phyloP scores from a whole-genome alignment of 2,888 invertebrate genomes.

The Amblyteles armatorius region DNA sequence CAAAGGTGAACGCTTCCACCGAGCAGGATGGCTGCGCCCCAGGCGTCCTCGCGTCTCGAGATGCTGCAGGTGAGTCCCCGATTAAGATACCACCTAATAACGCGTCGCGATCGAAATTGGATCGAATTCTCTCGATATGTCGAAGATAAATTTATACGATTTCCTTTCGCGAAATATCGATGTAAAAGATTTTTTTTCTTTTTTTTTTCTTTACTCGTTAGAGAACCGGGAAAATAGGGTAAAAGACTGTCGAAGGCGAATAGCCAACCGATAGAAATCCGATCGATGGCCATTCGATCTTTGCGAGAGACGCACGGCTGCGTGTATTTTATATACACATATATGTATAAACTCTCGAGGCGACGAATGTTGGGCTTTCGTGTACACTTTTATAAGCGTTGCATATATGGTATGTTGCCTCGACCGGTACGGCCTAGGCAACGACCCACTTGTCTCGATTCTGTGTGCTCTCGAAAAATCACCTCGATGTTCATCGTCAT shows the following conservation, averaged over 20 bases:
- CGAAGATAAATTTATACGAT: slow-evolving; percentile 11
- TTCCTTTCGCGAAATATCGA: slow-evolving; percentile 22
- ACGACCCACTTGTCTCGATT: slow-evolving; percentile 75
- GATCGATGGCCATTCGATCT: slow-evolving; percentile 25
- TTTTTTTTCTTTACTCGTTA: neutral
- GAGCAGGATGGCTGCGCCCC: slow-evolving; percentile 79
- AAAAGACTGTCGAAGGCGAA: slow-evolving; percentile 15
- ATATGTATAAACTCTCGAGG: slow-evolving; percentile 18
- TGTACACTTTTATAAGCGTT: slow-evolving; percentile 33
- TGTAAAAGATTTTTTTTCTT: neutral
- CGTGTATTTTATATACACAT: neutral
- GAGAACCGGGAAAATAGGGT: neutral
- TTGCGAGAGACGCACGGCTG: slow-evolving; percentile 20
- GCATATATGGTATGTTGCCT: slow-evolving; percentile 78
- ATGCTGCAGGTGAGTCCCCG: slow-evolving; percentile 79
- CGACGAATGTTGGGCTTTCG: slow-evolving; percentile 40
- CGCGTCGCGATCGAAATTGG: slow-evolving; percentile 5
- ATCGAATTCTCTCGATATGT: slow-evolving; percentile 35
- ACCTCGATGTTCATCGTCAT: slow-evolving; percentile 58
- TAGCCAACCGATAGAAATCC: slow-evolving; percentile 1
- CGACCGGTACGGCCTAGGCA: slow-evolving; percentile 72
- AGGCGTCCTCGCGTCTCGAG: slow-evolving; percentile 82
- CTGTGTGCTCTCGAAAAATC: slow-evolving; percentile 63
- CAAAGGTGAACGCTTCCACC: slow-evolving; percentile 40
- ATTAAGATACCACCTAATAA: slow-evolving; percentile 22